A percentile compares a stretch with the other conserved stretches of the same genome.
phyloP scores from a whole-genome alignment of 2,113 vertebrate genomes.

The Uropsilus gracilis region DNA sequence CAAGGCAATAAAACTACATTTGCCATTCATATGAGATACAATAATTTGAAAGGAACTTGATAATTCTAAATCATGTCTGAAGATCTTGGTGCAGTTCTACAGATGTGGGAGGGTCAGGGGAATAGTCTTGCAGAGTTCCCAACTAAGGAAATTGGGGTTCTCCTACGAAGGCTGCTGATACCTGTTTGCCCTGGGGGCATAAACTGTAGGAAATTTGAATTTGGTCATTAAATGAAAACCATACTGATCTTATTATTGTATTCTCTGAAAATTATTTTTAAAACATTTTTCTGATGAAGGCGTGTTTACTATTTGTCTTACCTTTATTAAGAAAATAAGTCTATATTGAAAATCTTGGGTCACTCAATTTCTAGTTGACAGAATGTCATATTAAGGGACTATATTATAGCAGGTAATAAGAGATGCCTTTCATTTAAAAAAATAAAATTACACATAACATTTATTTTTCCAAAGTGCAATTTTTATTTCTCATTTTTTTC shows the following conservation, averaged over 20 bases:
- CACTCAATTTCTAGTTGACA: slow-evolving; percentile 13
- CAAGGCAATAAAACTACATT: neutral
- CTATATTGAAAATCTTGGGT: neutral
- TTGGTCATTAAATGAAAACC: neutral
- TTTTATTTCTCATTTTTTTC: slow-evolving; percentile 49
- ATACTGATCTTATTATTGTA: neutral
- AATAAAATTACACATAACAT: slow-evolving; percentile 13
- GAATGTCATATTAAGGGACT: neutral
- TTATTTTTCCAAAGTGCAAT: slow-evolving; percentile 16
- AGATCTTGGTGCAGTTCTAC: neutral
- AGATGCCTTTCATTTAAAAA: neutral
- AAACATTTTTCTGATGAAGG: neutral
- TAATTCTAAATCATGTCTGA: neutral
- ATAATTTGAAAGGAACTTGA: neutral
- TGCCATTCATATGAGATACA: neutral
- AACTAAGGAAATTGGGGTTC: neutral
- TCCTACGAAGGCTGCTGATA: neutral
- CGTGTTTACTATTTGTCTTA: neutral
- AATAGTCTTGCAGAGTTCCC: neutral
- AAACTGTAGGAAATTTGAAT: neutral
- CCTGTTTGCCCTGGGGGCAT: neutral
- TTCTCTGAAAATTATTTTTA: neutral
- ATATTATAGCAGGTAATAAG: neutral
- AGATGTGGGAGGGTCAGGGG: neutral
- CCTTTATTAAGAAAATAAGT: neutral